These are phyloP conservation scores for Cyclopterus lumpus DNA, from an alignment of 2,797 vertebrate species.

Conservation along the genomic window DNA sequence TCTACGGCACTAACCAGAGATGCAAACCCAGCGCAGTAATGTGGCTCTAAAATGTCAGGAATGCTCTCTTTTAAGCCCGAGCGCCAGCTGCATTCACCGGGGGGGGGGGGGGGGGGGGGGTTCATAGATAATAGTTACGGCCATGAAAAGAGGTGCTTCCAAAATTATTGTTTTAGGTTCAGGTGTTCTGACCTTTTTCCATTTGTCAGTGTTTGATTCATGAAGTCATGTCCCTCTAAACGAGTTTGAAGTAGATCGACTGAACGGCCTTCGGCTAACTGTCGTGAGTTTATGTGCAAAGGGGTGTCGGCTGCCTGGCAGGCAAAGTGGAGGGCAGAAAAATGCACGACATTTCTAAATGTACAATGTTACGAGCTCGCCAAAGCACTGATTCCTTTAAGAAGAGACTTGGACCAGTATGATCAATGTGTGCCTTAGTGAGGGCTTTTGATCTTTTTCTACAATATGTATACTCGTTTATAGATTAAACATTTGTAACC, in stretches of 20 bases:
- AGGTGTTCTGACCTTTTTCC: slow-evolving; percentile 14
- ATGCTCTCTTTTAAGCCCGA: background rate
- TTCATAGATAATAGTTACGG: no score
- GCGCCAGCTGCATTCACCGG: background rate
- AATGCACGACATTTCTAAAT: background rate
- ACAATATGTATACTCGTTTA: background rate
- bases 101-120: no score
- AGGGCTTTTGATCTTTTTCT: background rate
- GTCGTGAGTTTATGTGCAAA: slow-evolving; percentile 1
- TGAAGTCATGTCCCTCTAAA: slow-evolving; percentile 7
- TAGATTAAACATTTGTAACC: background rate
- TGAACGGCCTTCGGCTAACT: slow-evolving; percentile 8
- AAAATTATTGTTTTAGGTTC: slow-evolving; percentile 20
- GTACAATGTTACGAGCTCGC: background rate
- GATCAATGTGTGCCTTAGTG: background rate
- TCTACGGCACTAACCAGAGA: background rate
- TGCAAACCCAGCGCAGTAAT: background rate
- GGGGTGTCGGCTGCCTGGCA: slow-evolving; percentile 4
- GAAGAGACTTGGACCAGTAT: background rate
- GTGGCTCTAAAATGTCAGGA: slow-evolving; percentile 5
- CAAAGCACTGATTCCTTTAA: background rate
- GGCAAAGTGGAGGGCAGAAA: slow-evolving; percentile 1
- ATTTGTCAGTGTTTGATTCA: slow-evolving; percentile 6
- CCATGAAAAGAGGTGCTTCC: background rate
- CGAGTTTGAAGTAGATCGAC: slow-evolving; percentile 3